phyloP scores from a whole-genome alignment of 2,888 invertebrate genomes.

The Eudasyphora cyanicolor region DNA sequence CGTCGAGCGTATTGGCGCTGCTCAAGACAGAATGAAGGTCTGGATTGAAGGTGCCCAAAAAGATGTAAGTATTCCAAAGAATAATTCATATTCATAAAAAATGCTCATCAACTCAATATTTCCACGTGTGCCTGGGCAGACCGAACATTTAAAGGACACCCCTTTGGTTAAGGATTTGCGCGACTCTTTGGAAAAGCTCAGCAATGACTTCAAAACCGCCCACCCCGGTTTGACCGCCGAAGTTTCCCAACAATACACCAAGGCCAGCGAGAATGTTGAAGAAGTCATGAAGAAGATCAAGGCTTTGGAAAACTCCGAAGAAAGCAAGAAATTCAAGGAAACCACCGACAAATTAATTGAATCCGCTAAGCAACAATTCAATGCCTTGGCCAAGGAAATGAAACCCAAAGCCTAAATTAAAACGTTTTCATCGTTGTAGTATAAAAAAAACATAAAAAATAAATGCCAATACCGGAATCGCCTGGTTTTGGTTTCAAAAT shows the following conservation, averaged over 20 bases:
- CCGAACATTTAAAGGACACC: not conserved
- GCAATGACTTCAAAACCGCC: not conserved
- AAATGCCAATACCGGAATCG: not conserved
- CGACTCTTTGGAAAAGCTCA: not conserved
- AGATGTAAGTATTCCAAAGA: not conserved
- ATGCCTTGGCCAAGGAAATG: not conserved
- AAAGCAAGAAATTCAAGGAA: slow-evolving; percentile 23
- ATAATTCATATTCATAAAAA: no score
- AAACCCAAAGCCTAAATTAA: not conserved
- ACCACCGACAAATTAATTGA: not conserved
- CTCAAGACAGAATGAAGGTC: not conserved
- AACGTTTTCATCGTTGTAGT: not conserved
- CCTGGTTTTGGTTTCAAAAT: no score
- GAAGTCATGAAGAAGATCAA: slow-evolving; percentile 13
- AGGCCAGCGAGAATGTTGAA: not conserved
- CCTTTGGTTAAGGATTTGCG: not conserved
- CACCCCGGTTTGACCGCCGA: slow-evolving; percentile 1
- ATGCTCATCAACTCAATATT: no score
- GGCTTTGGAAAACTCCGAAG: slow-evolving; percentile 17
- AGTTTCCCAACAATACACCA: not conserved
- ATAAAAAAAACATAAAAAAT: not conserved
- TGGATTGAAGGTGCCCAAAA: not conserved
- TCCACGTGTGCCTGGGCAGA: no score
- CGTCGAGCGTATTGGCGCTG: not conserved
- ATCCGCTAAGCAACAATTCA: slow-evolving; percentile 9